These are phyloP conservation scores for Gallinago stenura DNA, from an alignment of 2,797 vertebrate genomes.

Conservation along the genomic window DNA sequence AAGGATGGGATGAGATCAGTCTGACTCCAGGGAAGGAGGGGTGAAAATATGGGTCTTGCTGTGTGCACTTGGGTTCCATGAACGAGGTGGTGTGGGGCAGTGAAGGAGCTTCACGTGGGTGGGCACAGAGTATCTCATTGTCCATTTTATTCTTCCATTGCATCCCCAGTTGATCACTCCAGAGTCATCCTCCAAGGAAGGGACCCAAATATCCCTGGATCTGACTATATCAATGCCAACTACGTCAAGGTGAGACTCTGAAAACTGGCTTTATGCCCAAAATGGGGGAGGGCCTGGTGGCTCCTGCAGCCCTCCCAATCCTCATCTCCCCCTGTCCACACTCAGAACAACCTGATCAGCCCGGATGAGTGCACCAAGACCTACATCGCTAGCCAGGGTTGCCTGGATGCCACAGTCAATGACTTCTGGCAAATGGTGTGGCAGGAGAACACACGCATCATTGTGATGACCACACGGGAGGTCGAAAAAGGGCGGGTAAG, in stretches of 20 bases:
- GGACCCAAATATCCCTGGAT: slow-evolving; percentile 86
- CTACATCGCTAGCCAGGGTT: slow-evolving; percentile 96
- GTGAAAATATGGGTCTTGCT: background rate
- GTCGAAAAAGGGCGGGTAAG: slow-evolving; percentile 96
- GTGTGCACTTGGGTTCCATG: background rate
- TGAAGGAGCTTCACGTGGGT: background rate
- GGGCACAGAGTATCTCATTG: background rate
- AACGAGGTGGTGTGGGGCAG: background rate
- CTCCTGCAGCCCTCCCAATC: background rate
- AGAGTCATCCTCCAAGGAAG: slow-evolving; percentile 86
- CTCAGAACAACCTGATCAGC: slow-evolving; percentile 78
- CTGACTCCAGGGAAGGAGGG: background rate
- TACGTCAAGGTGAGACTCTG: slow-evolving; percentile 85
- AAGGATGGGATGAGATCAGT: background rate
- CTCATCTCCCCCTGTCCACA: background rate
- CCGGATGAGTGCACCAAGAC: slow-evolving; percentile 82
- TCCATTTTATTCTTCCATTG: background rate
- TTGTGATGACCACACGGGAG: slow-evolving; percentile 97
- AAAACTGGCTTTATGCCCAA: background rate
- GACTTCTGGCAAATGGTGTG: slow-evolving; percentile 99
- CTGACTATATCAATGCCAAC: slow-evolving; percentile 97
- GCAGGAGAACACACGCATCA: slow-evolving; percentile 90
- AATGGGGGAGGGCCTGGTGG: background rate
- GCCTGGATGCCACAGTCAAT: slow-evolving; percentile 87
- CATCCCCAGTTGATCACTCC: slow-evolving; percentile 89